Evolutionary conservation across 2,797 vertebrate genomes (phyloP), one percentile per base, ranked within the genome.

Genomic region (Lacerta viridis): DNA sequence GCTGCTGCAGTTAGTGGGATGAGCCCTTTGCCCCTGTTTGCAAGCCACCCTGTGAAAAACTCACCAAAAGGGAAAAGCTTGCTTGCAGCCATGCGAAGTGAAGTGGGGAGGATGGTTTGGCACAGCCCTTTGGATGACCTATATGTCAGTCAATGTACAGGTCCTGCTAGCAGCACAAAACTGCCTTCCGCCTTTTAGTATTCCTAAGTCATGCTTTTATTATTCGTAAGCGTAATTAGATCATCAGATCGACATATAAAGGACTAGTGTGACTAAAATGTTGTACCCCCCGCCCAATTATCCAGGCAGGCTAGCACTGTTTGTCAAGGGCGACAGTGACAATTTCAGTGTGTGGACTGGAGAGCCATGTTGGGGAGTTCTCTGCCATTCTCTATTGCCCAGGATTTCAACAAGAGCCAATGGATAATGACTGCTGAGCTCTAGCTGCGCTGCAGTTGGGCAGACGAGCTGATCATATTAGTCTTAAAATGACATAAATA

Each of bases 401-500:
- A 76, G 33, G 11, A 29, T 88, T 94, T 94, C 81, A 92, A 66
- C 61, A 84, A 80, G 85, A 76, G 79, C 25, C 85, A 75, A 72
- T 75, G 59, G 59, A 68, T 89, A 83, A 78, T 93, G 91, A 90
- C 84, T 87, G 36, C 76, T 87, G 43, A 90, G 83, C 83, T 76
- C 50, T 87, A 55, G 61, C 78, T 80, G 36, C 82, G 80, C 83
- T 83, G 39, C 68, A 33, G 39, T 61, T 71, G 64, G 39, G 83
- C 87, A 90, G 69, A 87, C 71, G 36, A 91, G 71, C 76, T 80
- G 50, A 46, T 93, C 41, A 0, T 43, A 66, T 89, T 94, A 93
- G 87, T 27, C 66, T 79, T 77, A 84, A 85, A 87, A 93, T 90
- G 83, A 93, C 71, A 89, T 77, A 93, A 94, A 90, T 92, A 55